Conservation (phyloP, 2,888 invertebrate genomes). For the Volucella inflata region DNA sequence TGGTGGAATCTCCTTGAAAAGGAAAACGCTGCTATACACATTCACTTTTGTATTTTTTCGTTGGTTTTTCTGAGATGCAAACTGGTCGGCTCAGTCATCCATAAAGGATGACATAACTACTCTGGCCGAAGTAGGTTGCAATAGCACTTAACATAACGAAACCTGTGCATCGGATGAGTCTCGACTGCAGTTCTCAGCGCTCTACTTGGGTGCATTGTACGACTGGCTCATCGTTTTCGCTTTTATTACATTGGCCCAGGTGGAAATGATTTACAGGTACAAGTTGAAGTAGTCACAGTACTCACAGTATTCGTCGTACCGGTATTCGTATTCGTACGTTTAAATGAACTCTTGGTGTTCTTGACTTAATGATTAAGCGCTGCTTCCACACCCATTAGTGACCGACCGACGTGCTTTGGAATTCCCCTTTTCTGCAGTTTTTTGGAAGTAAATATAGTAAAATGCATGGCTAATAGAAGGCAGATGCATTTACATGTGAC, state of each 20-base stretch:
- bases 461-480: too few species aligned
- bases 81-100: constrained; percentile 5
- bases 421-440: background rate
- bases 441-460: background rate
- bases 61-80: background rate
- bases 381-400: too few species aligned
- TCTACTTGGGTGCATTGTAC: constrained; percentile 36
- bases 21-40: constrained; percentile 9
- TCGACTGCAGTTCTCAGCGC: background rate
- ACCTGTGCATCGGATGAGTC: background rate
- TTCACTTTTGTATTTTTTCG: background rate
- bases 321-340: too few species aligned
- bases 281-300: too few species aligned
- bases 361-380: too few species aligned
- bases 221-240: constrained; percentile 40
- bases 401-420: too few species aligned
- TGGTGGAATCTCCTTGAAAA: background rate
- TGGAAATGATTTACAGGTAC: too few species aligned
- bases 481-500: constrained; percentile 14
- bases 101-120: constrained; percentile 7
- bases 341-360: too few species aligned
- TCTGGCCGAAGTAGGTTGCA: background rate
- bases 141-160: too few species aligned
- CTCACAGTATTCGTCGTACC: too few species aligned
- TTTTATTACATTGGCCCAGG: constrained; percentile 15